A percentile compares a stretch with the other conserved stretches of the same genome.
Evolutionary conservation across 2,113 vertebrate genomes (phyloP).

Genomic region (Hymenochirus boettgeri): DNA sequence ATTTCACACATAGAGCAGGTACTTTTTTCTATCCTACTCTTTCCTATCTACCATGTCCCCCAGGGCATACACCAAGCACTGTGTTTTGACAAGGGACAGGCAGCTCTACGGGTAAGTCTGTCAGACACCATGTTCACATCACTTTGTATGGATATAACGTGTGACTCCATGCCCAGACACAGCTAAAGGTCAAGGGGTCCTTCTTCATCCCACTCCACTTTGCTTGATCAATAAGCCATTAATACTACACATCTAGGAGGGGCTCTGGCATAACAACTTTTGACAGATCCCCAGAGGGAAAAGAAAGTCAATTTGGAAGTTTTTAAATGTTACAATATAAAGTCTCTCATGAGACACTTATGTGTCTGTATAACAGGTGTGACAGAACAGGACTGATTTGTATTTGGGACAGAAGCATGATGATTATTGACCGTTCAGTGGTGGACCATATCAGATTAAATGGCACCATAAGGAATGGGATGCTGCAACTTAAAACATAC

Average conservation of each 20-base stretch:
- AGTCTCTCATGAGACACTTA: conserved; percentile 22
- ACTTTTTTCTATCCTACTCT: background rate
- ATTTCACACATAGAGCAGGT: background rate
- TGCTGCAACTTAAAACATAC: too few relatives aligned
- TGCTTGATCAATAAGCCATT: conserved; percentile 62
- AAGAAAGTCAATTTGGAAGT: conserved; percentile 30
- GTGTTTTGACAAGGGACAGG: conserved; percentile 52
- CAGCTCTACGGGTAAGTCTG: conserved; percentile 48
- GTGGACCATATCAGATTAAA: too few relatives aligned
- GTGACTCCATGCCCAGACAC: conserved; percentile 45
- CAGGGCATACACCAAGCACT: conserved; percentile 45
- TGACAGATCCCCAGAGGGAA: background rate
- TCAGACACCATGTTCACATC: conserved; percentile 43
- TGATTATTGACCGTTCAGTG: conserved; percentile 21
- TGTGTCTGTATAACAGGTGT: conserved; percentile 29
- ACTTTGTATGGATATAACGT: conserved; percentile 40
- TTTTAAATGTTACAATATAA: conserved; percentile 34
- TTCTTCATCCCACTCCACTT: conserved; percentile 17
- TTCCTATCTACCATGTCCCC: background rate
- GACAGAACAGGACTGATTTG: conserved; percentile 21
- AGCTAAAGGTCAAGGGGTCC: conserved; percentile 46
- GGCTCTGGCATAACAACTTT: background rate
- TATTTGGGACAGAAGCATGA: background rate
- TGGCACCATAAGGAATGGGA: too few relatives aligned
- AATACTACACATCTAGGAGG: conserved; percentile 43